Base-by-base conservation (phyloP, 2,797 vertebrate genomes). In the Todus mexicanus region DNA sequence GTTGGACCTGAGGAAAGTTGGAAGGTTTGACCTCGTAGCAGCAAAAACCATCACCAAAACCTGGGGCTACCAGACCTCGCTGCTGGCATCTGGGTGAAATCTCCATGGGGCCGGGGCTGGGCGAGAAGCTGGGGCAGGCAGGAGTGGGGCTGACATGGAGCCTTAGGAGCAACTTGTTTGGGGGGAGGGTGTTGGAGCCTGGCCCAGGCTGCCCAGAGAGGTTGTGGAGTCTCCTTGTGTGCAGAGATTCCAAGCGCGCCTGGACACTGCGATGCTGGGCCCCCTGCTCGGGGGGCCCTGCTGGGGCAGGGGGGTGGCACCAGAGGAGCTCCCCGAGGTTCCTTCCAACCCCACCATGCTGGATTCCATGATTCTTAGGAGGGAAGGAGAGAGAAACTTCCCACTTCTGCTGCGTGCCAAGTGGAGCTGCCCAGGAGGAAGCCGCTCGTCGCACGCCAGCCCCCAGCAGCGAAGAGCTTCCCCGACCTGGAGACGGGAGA, bases 401-500 rank as follows among this genome's bases (percentile, higher is more conserved):
- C 81, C 3, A 0, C 20, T 25, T 9, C 10, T 3, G 61, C 43
- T 31, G 4, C 68, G 38, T 0, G 26, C 60, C 14, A 27, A 51
- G 3, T 70, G 69, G 72, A n/a, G n/a, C n/a, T n/a, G n/a, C n/a
- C n/a, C n/a, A n/a, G n/a, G n/a, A n/a, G n/a, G 51, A 18, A 73
- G 50, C 12, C 38, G 1, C 17, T 27, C 50, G 0, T 31, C 9
- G 40, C 68, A 8, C 1, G 11, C 43, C 90, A 56, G 78, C 54
- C 15, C 51, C 37, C n/a, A n/a, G n/a, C 51, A 13, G 47, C 10
- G 1, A 61, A 12, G 25, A 88, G 57, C 70, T 26, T 38, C 18
- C 71, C 79, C 5, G 45, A 8, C 20, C 15, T 57, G 79, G 12
- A 0, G 0, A 5, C 1, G 4, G 8, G 73, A 18, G 27, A 8